Evolutionary conservation across 2,888 invertebrate genomes (phyloP).

Genomic region (Steinernema scapterisci): DNA sequence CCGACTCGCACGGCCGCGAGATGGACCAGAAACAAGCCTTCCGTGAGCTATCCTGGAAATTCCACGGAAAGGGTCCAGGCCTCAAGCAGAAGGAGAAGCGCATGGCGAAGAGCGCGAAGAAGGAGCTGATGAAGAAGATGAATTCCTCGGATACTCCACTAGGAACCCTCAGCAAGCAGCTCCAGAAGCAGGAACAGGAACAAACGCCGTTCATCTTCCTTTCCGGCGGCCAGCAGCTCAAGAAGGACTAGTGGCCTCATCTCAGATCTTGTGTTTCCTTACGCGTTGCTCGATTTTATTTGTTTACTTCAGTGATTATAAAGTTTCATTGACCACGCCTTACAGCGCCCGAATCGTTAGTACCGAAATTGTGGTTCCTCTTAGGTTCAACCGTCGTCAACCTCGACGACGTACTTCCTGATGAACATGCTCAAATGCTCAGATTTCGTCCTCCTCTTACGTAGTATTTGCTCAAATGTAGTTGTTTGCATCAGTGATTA

Average conservation of each 20-base stretch:
- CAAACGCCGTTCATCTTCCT: slow-evolving; percentile 65
- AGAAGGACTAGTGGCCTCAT: slow-evolving; percentile 40
- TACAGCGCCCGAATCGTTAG: neutral
- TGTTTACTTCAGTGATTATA: slow-evolving; percentile 3
- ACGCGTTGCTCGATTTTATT: neutral
- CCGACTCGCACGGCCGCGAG: slow-evolving; percentile 91
- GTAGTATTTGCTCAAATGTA: neutral
- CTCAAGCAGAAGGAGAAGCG: slow-evolving; percentile 97
- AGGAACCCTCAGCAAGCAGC: slow-evolving; percentile 88
- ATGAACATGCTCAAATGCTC: too few relatives aligned
- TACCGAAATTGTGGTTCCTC: too few relatives aligned
- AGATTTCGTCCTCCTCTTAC: neutral
- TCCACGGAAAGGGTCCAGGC: slow-evolving; percentile 98
- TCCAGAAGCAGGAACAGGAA: slow-evolving; percentile 80
- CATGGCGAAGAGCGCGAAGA: slow-evolving; percentile 89
- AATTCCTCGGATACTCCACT: slow-evolving; percentile 77
- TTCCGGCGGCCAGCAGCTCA: slow-evolving; percentile 47
- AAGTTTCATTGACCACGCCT: neutral
- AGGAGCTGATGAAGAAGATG: slow-evolving; percentile 74
- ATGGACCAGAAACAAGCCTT: slow-evolving; percentile 95
- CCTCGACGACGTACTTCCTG: too few relatives aligned
- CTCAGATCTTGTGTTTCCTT: neutral
- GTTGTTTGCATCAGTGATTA: neutral
- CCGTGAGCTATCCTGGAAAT: slow-evolving; percentile 72
- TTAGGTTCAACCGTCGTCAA: too few relatives aligned